phyloP scores from a whole-genome alignment of 2,888 invertebrate species.

The Epinotia nisella region DNA sequence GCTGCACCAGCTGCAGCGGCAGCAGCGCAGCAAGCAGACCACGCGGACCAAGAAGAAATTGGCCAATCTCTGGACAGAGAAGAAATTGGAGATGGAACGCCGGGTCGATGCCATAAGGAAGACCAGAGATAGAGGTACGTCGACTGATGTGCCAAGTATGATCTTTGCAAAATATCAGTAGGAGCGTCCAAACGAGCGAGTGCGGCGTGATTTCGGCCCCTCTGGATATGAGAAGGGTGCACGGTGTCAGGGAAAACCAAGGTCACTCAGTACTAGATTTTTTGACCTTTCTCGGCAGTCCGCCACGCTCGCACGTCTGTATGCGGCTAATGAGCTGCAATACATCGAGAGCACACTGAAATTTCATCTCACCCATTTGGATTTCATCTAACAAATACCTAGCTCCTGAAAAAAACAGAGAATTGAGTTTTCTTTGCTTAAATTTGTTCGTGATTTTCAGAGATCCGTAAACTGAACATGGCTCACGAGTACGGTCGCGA shows the following conservation, averaged over 20 bases:
- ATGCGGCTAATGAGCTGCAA: too few relatives aligned
- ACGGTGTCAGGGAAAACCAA: too few relatives aligned
- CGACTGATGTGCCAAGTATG: too few relatives aligned
- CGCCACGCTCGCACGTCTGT: too few relatives aligned
- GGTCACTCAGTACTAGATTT: too few relatives aligned
- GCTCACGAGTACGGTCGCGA: constrained; percentile 60
- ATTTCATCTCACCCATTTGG: too few relatives aligned
- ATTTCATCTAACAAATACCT: neutral
- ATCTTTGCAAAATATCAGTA: too few relatives aligned
- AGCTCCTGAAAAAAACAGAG: neutral
- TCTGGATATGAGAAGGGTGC: too few relatives aligned
- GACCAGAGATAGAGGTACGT: constrained; percentile 77
- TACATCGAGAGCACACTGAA: too few relatives aligned
- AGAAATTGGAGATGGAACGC: constrained; percentile 83
- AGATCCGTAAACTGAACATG: constrained; percentile 69
- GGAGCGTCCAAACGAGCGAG: too few relatives aligned
- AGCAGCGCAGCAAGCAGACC: constrained; percentile 78
- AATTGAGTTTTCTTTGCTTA: neutral
- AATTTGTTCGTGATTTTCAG: constrained; percentile 52
- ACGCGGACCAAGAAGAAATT: constrained; percentile 77
- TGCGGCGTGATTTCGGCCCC: too few relatives aligned
- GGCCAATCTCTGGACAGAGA: constrained; percentile 75
- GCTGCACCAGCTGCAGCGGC: constrained; percentile 86
- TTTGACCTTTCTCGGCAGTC: too few relatives aligned
- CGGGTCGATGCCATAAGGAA: constrained; percentile 84